phyloP scores from a whole-genome alignment of 2,888 invertebrate species.

The Mythimna lalbum region DNA sequence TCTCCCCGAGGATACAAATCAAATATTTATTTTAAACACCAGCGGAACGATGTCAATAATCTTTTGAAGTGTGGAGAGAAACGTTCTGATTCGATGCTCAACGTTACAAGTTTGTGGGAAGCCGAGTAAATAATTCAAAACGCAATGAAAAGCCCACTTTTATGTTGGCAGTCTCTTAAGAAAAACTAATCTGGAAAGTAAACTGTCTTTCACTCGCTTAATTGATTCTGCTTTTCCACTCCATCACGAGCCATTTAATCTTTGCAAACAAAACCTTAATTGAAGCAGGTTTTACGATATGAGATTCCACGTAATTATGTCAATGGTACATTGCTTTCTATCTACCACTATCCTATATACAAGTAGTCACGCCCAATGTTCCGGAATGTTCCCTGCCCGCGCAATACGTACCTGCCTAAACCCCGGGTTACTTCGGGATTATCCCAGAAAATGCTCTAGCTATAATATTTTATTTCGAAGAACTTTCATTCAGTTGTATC shows the following conservation, averaged over 20 bases:
- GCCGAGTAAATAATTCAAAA: conserved; percentile 50
- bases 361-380: conserved; percentile 30
- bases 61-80: not conserved
- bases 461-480: conserved; percentile 37
- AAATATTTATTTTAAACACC: conserved; percentile 40
- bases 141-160: conserved; percentile 59
- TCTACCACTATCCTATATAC: conserved; percentile 13
- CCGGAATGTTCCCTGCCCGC: conserved; percentile 32
- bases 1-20: conserved; percentile 20
- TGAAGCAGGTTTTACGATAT: conserved; percentile 65
- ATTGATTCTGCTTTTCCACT: conserved; percentile 78
- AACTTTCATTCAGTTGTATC: conserved; percentile 25
- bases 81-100: conserved; percentile 1
- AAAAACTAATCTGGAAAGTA: conserved; percentile 85
- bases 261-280: conserved; percentile 74
- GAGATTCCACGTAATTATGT: conserved; percentile 47
- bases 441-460: conserved; percentile 26
- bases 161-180: conserved; percentile 73
- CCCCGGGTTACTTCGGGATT: conserved; percentile 23
- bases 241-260: conserved; percentile 70
- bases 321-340: conserved; percentile 11
- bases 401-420: conserved; percentile 30
- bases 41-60: not conserved
- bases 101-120: conserved; percentile 8
- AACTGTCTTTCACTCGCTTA: conserved; percentile 82